Percentiles rank a stretch among this genome's conserved stretches.
Conservation (phyloP, 2,888 invertebrate genomes). For the Erebia epiphron region DNA sequence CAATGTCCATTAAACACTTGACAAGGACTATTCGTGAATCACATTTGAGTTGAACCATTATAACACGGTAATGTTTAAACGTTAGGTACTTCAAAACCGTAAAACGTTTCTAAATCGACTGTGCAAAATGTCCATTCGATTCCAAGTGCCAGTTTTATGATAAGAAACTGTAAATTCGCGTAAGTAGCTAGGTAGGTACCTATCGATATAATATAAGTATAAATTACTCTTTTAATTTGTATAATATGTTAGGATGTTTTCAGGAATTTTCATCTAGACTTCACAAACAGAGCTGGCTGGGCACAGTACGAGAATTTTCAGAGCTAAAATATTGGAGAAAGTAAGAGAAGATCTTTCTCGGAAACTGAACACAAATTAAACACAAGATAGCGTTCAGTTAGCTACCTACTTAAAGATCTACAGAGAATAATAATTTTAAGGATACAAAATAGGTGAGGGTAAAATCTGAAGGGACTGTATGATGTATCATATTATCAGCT, state of each 20-base stretch:
- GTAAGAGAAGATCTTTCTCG: no score
- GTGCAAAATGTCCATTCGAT: not conserved
- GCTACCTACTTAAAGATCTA: no score
- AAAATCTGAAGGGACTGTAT: not conserved
- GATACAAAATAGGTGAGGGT: no score
- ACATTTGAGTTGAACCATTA: conserved; percentile 18
- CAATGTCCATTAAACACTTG: conserved; percentile 22
- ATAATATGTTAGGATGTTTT: no score
- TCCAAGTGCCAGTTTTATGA: not conserved
- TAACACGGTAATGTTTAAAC: conserved; percentile 8
- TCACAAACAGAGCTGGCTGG: no score
- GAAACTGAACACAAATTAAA: no score
- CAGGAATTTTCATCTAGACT: no score
- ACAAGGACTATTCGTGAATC: conserved; percentile 15
- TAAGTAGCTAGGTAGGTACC: not conserved
- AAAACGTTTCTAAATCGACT: conserved; percentile 4
- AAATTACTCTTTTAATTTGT: no score
- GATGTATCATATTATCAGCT: not conserved
- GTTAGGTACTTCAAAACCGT: conserved; percentile 16
- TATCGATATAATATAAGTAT: not conserved
- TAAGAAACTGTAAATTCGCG: not conserved
- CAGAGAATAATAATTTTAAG: no score
- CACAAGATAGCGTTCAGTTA: no score
- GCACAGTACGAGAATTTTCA: no score
- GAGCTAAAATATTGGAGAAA: no score